phyloP scores from a whole-genome alignment of 2,113 vertebrate species.

The Campylomormyrus numenius region DNA sequence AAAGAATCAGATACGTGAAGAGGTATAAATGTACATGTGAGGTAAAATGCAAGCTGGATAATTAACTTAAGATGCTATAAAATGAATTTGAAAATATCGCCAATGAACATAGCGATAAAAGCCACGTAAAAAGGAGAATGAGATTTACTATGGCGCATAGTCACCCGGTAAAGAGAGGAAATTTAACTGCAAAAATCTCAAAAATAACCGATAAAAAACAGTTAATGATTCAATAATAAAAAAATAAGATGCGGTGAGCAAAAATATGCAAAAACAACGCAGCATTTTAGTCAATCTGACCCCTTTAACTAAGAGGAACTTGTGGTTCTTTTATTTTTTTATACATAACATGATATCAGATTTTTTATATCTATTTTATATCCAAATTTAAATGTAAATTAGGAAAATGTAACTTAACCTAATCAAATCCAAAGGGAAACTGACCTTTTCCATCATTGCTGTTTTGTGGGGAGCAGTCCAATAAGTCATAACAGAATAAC shows the following conservation, averaged over 20 bases:
- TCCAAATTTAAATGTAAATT: not conserved
- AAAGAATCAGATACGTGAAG: not conserved
- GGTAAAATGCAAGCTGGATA: not conserved
- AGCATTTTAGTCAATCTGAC: not conserved
- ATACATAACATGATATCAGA: not conserved
- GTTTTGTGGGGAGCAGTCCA: not conserved
- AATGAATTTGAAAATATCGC: not conserved
- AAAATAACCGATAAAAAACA: not conserved
- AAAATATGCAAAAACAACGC: not conserved
- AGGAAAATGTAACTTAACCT: not conserved
- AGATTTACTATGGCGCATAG: not conserved
- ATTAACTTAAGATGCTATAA: not conserved
- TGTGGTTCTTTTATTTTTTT: not conserved
- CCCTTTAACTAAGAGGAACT: not conserved
- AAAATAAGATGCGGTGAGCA: not conserved
- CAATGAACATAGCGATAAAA: not conserved
- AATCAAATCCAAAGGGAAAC: not conserved
- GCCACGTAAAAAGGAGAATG: not conserved
- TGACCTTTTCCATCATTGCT: not conserved
- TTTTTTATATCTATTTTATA: not conserved
- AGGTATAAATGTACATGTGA: not conserved
- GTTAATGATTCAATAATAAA: not conserved
- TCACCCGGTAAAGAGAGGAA: not conserved
- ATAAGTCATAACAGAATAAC: not conserved
- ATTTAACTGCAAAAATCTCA: not conserved